Conservation (phyloP, 2,797 vertebrate genomes). For the Sparus aurata region DNA sequence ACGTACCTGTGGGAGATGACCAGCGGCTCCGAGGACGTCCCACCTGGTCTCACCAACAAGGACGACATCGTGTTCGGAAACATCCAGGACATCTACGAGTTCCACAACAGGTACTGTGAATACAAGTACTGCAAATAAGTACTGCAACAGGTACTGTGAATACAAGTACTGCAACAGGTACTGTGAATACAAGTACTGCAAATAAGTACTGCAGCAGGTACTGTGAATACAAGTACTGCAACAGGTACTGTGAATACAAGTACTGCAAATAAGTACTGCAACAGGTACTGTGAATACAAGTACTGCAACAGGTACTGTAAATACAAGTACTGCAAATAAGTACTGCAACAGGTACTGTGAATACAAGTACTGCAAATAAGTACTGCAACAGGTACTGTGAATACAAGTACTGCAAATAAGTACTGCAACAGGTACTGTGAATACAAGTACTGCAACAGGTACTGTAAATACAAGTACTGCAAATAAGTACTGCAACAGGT, state of each 20-base stretch:
- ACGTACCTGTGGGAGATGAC: conserved; percentile 99
- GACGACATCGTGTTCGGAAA: conserved; percentile 98
- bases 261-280: too few species aligned
- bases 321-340: too few species aligned
- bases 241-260: too few species aligned
- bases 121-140: not conserved
- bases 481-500: not conserved
- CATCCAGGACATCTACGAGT: conserved; percentile 99
- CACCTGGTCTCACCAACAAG: conserved; percentile 92
- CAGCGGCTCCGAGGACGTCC: conserved; percentile 96
- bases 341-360: not conserved
- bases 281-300: too few species aligned
- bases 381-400: too few species aligned
- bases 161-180: too few species aligned
- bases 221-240: too few species aligned
- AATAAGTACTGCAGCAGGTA: not conserved
- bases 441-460: conserved; percentile 75
- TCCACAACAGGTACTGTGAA: conserved; percentile 87
- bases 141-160: too few species aligned
- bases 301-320: too few species aligned
- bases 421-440: not conserved
- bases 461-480: not conserved
- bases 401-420: not conserved
- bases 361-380: too few species aligned
- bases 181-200: too few species aligned